Base-by-base conservation (phyloP, 2,113 vertebrate genomes). In the Meriones unguiculatus region DNA sequence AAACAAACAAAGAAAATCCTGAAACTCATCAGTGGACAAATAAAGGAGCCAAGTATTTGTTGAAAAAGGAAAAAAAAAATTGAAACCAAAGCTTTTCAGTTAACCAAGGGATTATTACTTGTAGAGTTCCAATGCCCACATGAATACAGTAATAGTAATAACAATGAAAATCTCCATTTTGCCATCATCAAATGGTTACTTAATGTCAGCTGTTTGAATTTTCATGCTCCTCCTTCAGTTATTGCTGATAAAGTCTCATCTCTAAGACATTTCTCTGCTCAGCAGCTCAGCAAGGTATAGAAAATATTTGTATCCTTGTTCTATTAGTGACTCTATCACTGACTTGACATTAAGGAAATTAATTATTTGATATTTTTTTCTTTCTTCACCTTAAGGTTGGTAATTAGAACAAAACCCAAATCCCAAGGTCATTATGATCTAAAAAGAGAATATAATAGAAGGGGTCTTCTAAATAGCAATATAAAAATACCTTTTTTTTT, bases 11-110 rank as follows among this genome's bases (percentile, higher is more conserved):
- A 57, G 11, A 57, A 78, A 77, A 28, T 62, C 75, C 6, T 54
- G 38, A 41, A 89, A 38, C 7, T 77, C 72, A 90, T n/a, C 75
- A 78, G 81, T 86, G 67, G 52, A 35, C 41, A 35, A n/a, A 17
- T 8, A 84, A 82, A 65, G 85, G 85, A 70, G 15, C 4, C 30
- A 76, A 25, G 18, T 75, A 89, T 78, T 69, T 65, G 3, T 1
- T 94, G 41, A 5, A 93, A 90, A 41, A 89, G 70, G 59, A 92
- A 95, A 92, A 91, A 91, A 65, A 92, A 95, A 92, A 91, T 2
- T 93, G 32, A 93, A 95, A 93, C 91, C 9, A 78, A 89, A 89
- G 72, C 8, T 72, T 95, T 92, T 14, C 69, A 69, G 12, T n/a
- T 41, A 96, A 78, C 57, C 35, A 84, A 93, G 92, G 93, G 15